Evolutionary conservation across 2,888 invertebrate genomes (phyloP).

Genomic region (Melanargia galathea): DNA sequence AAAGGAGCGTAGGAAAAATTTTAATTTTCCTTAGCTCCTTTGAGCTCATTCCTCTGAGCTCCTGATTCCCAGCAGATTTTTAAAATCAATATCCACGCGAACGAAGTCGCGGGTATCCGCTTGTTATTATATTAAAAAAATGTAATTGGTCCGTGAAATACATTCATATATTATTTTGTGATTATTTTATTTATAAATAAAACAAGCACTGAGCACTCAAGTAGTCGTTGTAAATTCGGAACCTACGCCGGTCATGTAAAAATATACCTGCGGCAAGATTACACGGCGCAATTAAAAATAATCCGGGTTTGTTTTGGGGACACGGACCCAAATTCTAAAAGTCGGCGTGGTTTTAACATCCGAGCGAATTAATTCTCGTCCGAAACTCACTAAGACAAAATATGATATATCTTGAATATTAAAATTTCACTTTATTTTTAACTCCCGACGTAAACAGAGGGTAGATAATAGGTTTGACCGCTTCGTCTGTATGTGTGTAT

Average conservation of each 20-base stretch:
- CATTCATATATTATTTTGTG: not conserved
- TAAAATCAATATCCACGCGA: no score
- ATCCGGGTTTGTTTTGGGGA: constrained; percentile 11
- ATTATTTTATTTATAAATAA: not conserved
- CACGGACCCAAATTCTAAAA: constrained; percentile 12
- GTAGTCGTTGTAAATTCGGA: constrained; percentile 4
- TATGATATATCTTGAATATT: not conserved
- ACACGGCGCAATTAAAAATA: constrained; percentile 15
- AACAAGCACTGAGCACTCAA: not conserved
- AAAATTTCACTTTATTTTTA: not conserved
- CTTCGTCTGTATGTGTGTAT: no score
- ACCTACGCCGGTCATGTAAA: constrained; percentile 5
- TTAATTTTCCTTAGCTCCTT: no score
- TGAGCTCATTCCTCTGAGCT: no score
- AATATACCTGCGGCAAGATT: constrained; percentile 3
- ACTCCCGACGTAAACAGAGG: no score
- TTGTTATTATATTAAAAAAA: no score
- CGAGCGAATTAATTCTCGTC: not conserved
- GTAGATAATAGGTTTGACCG: no score
- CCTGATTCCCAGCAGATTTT: no score
- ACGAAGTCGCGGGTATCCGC: no score
- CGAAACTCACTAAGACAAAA: not conserved
- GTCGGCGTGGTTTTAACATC: constrained; percentile 1
- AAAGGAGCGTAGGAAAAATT: no score
- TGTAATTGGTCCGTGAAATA: no score